phyloP scores from a whole-genome alignment of 2,113 vertebrate genomes.

The Nycticorax nycticorax region DNA sequence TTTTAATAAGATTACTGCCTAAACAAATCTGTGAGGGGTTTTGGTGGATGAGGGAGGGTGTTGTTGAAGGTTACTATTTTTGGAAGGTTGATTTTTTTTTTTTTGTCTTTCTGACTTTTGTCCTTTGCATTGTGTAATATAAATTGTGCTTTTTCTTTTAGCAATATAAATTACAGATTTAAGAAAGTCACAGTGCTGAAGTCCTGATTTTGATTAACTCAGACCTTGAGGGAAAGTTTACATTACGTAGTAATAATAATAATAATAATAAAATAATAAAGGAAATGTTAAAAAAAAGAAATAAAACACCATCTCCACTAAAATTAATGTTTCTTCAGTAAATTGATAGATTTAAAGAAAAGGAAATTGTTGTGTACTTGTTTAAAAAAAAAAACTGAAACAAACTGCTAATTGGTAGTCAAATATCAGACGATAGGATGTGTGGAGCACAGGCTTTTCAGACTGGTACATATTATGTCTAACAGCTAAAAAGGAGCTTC shows the following conservation, averaged over 20 bases:
- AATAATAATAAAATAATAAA: neutral
- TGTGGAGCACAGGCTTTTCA: neutral
- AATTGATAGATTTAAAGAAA: neutral
- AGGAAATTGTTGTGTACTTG: slow-evolving; percentile 52
- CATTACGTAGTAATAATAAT: neutral
- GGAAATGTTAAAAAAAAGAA: neutral
- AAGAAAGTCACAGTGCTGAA: neutral
- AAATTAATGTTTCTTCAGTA: slow-evolving; percentile 44
- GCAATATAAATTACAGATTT: slow-evolving; percentile 45
- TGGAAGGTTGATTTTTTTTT: neutral
- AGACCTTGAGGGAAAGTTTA: neutral
- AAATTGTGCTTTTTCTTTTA: slow-evolving; percentile 28
- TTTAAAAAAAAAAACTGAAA: neutral
- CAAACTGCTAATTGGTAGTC: neutral
- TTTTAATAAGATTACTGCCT: neutral
- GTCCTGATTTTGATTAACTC: slow-evolving; percentile 21
- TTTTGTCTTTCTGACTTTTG: neutral
- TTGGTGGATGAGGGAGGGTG: neutral
- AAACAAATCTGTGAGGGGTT: neutral
- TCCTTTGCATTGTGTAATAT: neutral
- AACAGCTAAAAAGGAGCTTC: neutral
- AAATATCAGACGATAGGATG: neutral
- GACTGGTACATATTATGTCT: neutral
- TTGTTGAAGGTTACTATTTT: neutral
- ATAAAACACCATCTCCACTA: neutral